Percentiles rank a stretch among this genome's conserved stretches.
Evolutionary conservation across 1,140 invertebrate species (phyloP).

Genomic region (Apis mellifera): DNA sequence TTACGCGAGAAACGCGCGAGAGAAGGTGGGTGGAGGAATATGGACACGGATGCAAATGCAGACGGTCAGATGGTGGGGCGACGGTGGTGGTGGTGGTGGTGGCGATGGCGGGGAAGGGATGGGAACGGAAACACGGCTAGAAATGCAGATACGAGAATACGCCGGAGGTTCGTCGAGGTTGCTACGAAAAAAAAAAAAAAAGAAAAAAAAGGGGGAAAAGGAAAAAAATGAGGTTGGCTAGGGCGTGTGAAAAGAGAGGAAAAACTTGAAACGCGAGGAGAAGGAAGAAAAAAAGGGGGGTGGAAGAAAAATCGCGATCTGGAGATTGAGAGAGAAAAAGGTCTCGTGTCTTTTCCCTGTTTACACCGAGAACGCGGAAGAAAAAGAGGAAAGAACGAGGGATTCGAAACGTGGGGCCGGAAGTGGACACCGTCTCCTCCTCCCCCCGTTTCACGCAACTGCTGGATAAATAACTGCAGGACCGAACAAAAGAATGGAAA

Average conservation of each 20-base stretch:
- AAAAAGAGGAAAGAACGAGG: conserved; percentile 38
- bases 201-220: conserved; percentile 55
- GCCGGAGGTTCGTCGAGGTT: conserved; percentile 58
- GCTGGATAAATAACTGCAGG: conserved; percentile 46
- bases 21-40: conserved; percentile 61
- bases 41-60: conserved; percentile 60
- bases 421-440: conserved; percentile 28
- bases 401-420: conserved; percentile 48
- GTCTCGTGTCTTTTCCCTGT: conserved; percentile 29
- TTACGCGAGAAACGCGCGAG: conserved; percentile 74
- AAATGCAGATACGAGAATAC: conserved; percentile 73
- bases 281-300: conserved; percentile 4
- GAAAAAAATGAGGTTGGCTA: conserved; percentile 41
- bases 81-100: conserved; percentile 31
- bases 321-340: background rate
- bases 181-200: conserved; percentile 51
- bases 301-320: background rate
- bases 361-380: conserved; percentile 43
- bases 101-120: conserved; percentile 29
- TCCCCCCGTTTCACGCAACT: conserved; percentile 20
- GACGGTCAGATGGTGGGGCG: conserved; percentile 39
- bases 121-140: conserved; percentile 69
- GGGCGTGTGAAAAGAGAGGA: conserved; percentile 50
- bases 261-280: conserved; percentile 26
- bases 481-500: conserved; percentile 25